A percentile compares a stretch with the other conserved stretches of the same genome.
These are phyloP conservation scores for Synanthedon myopaeformis DNA, from an alignment of 2,888 invertebrate genomes.

Conservation along the genomic window DNA sequence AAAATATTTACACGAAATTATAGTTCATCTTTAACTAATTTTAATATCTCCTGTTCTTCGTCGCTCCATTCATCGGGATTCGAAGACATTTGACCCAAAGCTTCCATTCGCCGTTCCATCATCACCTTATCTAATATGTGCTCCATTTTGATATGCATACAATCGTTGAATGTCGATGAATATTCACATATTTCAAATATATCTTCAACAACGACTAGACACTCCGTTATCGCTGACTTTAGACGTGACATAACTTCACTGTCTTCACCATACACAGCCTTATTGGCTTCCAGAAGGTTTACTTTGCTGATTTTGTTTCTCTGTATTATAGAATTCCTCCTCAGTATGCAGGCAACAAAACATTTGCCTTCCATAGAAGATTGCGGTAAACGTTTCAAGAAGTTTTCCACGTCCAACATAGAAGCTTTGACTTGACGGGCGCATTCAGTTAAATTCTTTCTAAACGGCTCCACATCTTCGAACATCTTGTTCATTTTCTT, in stretches of 20 bases:
- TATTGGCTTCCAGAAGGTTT: conserved; percentile 41
- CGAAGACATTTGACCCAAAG: conserved; percentile 44
- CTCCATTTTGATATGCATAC: conserved; percentile 64
- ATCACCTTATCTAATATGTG: conserved; percentile 52
- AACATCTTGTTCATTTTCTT: conserved; percentile 34
- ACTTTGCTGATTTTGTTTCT: conserved; percentile 40
- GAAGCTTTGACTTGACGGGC: conserved; percentile 51
- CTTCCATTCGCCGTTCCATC: conserved; percentile 56
- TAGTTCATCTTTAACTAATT: conserved; percentile 51
- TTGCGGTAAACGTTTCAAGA: conserved; percentile 50
- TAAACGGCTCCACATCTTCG: conserved; percentile 47
- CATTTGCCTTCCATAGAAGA: conserved; percentile 47
- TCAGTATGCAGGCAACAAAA: conserved; percentile 56
- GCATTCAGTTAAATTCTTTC: conserved; percentile 52
- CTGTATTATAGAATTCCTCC: conserved; percentile 43
- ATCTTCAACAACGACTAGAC: conserved; percentile 28
- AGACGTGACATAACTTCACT: conserved; percentile 44
- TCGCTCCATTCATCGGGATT: conserved; percentile 47
- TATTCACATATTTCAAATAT: conserved; percentile 60
- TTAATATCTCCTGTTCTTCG: conserved; percentile 47
- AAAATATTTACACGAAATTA: conserved; percentile 7
- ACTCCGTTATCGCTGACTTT: conserved; percentile 38
- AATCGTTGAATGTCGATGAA: conserved; percentile 56
- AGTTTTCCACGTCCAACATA: conserved; percentile 44
- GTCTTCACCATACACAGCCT: conserved; percentile 45